Conservation (phyloP, 2,888 invertebrate genomes). For the Cheilosia impressa region DNA sequence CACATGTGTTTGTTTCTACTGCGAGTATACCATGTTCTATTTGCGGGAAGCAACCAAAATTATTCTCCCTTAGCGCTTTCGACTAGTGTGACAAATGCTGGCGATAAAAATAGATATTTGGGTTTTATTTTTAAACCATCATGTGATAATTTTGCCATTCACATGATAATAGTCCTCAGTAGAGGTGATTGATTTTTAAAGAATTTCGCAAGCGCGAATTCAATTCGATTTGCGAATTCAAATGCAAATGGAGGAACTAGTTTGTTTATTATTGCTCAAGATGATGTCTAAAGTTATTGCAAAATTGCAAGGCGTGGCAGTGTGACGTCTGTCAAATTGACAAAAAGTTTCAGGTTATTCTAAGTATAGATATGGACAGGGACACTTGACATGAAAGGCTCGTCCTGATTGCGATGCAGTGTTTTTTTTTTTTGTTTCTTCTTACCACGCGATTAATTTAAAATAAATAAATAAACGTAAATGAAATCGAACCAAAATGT, state of each 20-base stretch:
- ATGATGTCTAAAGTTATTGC: constrained; percentile 23
- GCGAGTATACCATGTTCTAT: constrained; percentile 18
- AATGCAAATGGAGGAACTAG: constrained; percentile 11
- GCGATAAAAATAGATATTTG: constrained; percentile 58
- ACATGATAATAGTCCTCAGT: constrained; percentile 74
- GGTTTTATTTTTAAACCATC: constrained; percentile 70
- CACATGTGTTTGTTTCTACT: constrained; percentile 11
- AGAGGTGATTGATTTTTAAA: constrained; percentile 75
- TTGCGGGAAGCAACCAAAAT: constrained; percentile 31
- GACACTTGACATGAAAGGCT: constrained; percentile 9
- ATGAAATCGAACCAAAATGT: too few relatives aligned
- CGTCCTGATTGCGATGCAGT: background rate
- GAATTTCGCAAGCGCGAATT: constrained; percentile 62
- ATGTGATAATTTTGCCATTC: constrained; percentile 75
- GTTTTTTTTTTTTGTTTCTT: background rate
- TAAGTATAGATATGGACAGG: background rate
- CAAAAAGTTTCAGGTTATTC: background rate
- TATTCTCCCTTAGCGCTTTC: constrained; percentile 32
- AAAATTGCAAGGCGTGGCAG: constrained; percentile 56
- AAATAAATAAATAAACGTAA: too few relatives aligned
- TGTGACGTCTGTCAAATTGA: constrained; percentile 17
- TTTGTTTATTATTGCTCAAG: background rate
- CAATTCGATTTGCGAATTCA: constrained; percentile 18
- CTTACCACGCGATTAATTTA: too few relatives aligned
- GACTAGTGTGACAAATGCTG: constrained; percentile 69